Conservation (phyloP, 1,140 invertebrate genomes). For the Micrasema minimum region DNA sequence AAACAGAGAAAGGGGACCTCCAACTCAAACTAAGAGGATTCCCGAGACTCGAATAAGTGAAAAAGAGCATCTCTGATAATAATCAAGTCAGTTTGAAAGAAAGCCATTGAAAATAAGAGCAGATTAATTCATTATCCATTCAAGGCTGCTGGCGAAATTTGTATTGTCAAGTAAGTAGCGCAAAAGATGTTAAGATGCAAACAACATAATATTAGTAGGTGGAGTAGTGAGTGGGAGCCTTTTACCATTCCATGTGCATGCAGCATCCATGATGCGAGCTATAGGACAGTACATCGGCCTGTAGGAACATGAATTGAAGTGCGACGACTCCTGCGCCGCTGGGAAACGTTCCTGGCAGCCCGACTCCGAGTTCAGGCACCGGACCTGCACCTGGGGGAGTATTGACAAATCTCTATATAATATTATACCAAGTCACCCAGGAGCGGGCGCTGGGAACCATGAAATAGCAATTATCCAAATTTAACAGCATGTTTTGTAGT, state of each 20-base stretch:
- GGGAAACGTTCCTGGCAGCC: slow-evolving; percentile 34
- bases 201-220: too few species aligned
- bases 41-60: too few species aligned
- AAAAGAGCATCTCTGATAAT: not conserved
- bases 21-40: too few species aligned
- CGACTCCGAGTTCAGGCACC: slow-evolving; percentile 31
- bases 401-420: not conserved
- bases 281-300: slow-evolving; percentile 40
- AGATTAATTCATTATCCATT: not conserved
- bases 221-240: too few species aligned
- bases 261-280: slow-evolving; percentile 2
- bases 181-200: too few species aligned
- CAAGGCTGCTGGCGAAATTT: not conserved
- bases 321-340: slow-evolving; percentile 6
- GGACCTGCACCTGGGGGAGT: slow-evolving; percentile 19
- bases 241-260: slow-evolving; percentile 47
- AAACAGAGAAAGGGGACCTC: too few species aligned
- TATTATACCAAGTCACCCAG: not conserved
- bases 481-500: too few species aligned
- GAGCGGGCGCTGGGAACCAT: not conserved
- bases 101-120: too few species aligned
- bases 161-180: not conserved
- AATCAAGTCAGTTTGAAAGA: not conserved
- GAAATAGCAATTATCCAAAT: too few species aligned
- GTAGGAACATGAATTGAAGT: slow-evolving; percentile 34